These are phyloP conservation scores for Drosophila pegasa DNA, from an alignment of 2,888 invertebrate genomes.

Conservation along the genomic window DNA sequence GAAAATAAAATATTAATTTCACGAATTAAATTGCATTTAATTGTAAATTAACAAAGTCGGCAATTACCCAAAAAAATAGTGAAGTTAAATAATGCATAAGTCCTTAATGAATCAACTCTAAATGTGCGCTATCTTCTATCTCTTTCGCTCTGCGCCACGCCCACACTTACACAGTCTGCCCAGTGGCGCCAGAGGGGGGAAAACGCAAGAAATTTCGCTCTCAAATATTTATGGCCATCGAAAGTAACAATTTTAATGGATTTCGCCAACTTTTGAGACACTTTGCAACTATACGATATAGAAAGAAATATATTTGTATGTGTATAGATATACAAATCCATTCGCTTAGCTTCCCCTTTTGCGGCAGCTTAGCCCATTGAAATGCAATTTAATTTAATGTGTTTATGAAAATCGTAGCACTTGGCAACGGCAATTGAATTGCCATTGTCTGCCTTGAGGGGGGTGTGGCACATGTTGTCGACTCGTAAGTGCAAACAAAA, in stretches of 20 bases:
- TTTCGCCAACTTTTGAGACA: slow-evolving; percentile 56
- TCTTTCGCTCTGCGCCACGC: not conserved
- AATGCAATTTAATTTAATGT: slow-evolving; percentile 84
- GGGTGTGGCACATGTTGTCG: slow-evolving; percentile 9
- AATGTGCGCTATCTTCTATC: not conserved
- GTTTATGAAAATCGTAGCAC: slow-evolving; percentile 78
- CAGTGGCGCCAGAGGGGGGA: slow-evolving; percentile 15
- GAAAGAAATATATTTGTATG: not conserved
- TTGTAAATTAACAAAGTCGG: not conserved
- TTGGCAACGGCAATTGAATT: slow-evolving; percentile 58
- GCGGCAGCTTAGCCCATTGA: slow-evolving; percentile 52
- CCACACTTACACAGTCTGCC: not conserved
- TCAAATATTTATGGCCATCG: slow-evolving; percentile 36
- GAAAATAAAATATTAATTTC: not conserved
- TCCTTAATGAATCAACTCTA: not conserved
- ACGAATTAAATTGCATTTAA: not conserved
- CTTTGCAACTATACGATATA: not conserved
- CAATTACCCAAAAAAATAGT: not conserved
- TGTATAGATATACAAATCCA: not conserved
- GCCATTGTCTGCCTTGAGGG: slow-evolving; percentile 57
- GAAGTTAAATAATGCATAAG: not conserved
- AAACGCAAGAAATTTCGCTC: slow-evolving; percentile 12
- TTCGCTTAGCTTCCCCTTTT: not conserved
- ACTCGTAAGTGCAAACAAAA: slow-evolving; percentile 11
- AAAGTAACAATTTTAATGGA: slow-evolving; percentile 54